A percentile compares a stretch with the other conserved stretches of the same genome.
Conservation (phyloP, 2,113 vertebrate species). For the Tetraodon nigroviridis region DNA sequence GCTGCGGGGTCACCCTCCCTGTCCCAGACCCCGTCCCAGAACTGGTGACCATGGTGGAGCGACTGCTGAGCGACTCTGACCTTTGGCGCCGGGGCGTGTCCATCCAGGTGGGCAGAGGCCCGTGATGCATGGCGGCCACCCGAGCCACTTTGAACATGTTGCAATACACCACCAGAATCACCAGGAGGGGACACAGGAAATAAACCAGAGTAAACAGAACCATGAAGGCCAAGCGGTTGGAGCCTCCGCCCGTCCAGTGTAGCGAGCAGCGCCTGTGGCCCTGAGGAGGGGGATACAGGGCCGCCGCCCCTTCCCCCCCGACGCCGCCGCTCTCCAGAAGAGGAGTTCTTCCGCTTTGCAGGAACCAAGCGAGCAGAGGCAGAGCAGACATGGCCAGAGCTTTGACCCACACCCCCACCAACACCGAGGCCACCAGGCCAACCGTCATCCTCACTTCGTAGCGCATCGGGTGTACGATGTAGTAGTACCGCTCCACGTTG, state of each 20-base stretch:
- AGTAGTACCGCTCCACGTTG: slow-evolving; percentile 97
- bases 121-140: slow-evolving; percentile 93
- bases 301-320: slow-evolving; percentile 36
- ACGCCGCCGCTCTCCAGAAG: slow-evolving; percentile 54
- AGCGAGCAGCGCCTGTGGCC: slow-evolving; percentile 83
- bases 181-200: slow-evolving; percentile 88
- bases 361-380: slow-evolving; percentile 85
- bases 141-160: slow-evolving; percentile 98
- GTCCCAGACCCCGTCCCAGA: slow-evolving; percentile 74
- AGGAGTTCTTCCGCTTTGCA: slow-evolving; percentile 71
- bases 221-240: slow-evolving; percentile 89
- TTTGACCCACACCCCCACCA: slow-evolving; percentile 94
- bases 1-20: slow-evolving; percentile 82
- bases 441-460: slow-evolving; percentile 97
- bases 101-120: slow-evolving; percentile 92
- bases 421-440: slow-evolving; percentile 85
- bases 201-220: slow-evolving; percentile 89
- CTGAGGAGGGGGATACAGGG: slow-evolving; percentile 45
- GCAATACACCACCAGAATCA: slow-evolving; percentile 95
- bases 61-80: slow-evolving; percentile 91
- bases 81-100: slow-evolving; percentile 86
- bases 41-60: slow-evolving; percentile 92
- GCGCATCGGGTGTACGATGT: slow-evolving; percentile 97
- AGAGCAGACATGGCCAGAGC: slow-evolving; percentile 89
- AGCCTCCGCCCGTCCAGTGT: slow-evolving; percentile 85